A percentile compares a stretch with the other conserved stretches of the same genome.
Conservation (phyloP, 2,797 vertebrate genomes). For the Sebastes kiyomatsui region DNA sequence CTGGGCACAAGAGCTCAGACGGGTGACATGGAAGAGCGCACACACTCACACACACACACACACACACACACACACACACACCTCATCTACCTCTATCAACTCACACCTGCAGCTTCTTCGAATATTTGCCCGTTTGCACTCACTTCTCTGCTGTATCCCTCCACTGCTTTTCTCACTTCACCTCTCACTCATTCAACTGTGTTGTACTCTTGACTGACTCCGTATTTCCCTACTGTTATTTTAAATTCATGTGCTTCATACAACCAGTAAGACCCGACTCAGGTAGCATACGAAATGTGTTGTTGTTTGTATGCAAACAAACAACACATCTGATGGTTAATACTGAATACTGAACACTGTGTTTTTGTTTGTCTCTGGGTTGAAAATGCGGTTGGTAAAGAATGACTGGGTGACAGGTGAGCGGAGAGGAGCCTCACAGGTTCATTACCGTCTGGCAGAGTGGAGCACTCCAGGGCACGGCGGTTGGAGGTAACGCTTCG, state of each 20-base stretch:
- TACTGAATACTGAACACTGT: constrained; percentile 7
- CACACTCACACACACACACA: constrained; percentile 6
- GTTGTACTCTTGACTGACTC: constrained; percentile 3
- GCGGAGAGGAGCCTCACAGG: constrained; percentile 35
- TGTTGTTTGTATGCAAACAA: constrained; percentile 37
- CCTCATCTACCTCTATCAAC: constrained; percentile 18
- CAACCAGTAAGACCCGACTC: not conserved
- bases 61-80: constrained; percentile 22
- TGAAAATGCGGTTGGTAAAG: constrained; percentile 17
- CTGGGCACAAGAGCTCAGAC: constrained; percentile 46
- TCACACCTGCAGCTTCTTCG: constrained; percentile 12
- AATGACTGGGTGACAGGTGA: constrained; percentile 58
- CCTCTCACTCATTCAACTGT: constrained; percentile 24
- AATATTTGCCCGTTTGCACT: constrained; percentile 13
- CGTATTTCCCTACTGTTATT: not conserved
- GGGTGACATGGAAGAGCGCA: constrained; percentile 15
- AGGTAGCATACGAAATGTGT: constrained; percentile 20
- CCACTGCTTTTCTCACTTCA: constrained; percentile 24
- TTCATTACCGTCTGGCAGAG: constrained; percentile 66
- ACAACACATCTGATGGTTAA: constrained; percentile 25
- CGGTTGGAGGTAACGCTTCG: constrained; percentile 49
- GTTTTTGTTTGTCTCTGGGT: constrained; percentile 16
- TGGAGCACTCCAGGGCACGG: constrained; percentile 57
- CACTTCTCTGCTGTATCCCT: constrained; percentile 5
- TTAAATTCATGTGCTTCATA: constrained; percentile 29